Base-by-base conservation (phyloP, 2,797 vertebrate genomes). In the Sebastes paucispinis region DNA sequence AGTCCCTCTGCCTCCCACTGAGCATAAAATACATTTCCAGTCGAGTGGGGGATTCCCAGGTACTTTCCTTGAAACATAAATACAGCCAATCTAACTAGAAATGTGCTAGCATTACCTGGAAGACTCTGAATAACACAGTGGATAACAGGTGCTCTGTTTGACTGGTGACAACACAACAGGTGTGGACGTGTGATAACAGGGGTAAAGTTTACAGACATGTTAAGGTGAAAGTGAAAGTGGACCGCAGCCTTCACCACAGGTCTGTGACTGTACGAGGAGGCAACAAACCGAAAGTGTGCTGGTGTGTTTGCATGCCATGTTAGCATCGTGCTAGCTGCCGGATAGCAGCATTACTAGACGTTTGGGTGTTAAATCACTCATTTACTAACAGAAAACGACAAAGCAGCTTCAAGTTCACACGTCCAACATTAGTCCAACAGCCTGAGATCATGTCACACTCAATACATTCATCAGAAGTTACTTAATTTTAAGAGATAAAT, bases 321-420 rank as follows among this genome's bases (percentile, higher is more conserved):
- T 91, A 93, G 91, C 93, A 88, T 71, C 24, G 43, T 72, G 94
- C 91, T 94, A 94, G 89, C 90, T 79, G 68, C 87, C 84, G 85
- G 86, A 84, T 83, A 88, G 86, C 91, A 75, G 64, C 76, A 81
- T 22, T 69, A 69, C 39, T 64, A 29, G 31, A 69, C 32, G 57
- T 78, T 84, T 27, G 29, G 34, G 73, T 73, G 22, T 62, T 24
- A 78, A 82, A 47, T 62, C 32, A 47, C 75, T 64, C 2, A 20
- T 36, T 73, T 65, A 2, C 13, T 10, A 16, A 27, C n/a, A 77
- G 11, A 86, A 90, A 90, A 82, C 69, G 77, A 32, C 76, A 43
- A 80, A 69, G 75, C 52, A 24, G 12, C 43, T 60, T 47, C 34
- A 20, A 55, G 64, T 31, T 62, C 55, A 77, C 74, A 34, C 13